phyloP scores from a whole-genome alignment of 2,113 vertebrate species.

The Anolis sagrei region DNA sequence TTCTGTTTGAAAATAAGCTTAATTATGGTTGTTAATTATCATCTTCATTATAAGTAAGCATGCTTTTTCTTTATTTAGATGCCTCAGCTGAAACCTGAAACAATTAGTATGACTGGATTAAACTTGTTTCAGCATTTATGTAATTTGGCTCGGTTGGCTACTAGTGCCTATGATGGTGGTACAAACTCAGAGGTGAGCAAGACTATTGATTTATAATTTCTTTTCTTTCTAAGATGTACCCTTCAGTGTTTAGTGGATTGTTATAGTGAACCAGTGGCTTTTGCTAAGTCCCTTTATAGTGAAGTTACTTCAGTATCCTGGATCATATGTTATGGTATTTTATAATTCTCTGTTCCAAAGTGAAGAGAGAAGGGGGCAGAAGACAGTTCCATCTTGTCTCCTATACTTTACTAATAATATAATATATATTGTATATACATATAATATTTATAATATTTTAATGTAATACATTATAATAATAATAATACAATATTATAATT shows the following conservation, averaged over 20 bases:
- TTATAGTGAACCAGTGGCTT: too few species aligned
- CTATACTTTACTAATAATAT: too few species aligned
- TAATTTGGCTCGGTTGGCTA: slow-evolving; percentile 95
- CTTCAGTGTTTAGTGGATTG: neutral
- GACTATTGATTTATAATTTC: neutral
- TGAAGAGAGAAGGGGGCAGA: too few species aligned
- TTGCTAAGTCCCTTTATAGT: too few species aligned
- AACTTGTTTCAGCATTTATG: slow-evolving; percentile 98
- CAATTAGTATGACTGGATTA: slow-evolving; percentile 98
- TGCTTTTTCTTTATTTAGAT: slow-evolving; percentile 81
- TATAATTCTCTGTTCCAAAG: too few species aligned
- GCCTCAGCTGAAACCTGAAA: slow-evolving; percentile 98
- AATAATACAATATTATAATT: too few species aligned
- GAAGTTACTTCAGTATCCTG: too few species aligned
- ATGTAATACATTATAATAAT: too few species aligned
- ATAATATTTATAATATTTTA: too few species aligned
- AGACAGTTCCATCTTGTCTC: too few species aligned
- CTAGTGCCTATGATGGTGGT: slow-evolving; percentile 93
- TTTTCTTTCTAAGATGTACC: slow-evolving; percentile 10
- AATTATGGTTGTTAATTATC: neutral
- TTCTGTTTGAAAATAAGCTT: neutral
- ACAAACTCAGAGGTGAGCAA: slow-evolving; percentile 93
- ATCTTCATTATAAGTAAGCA: slow-evolving; percentile 46
- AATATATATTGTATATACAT: too few species aligned
- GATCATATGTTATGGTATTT: too few species aligned